These are phyloP conservation scores for Apteryx owenii DNA, from an alignment of 2,113 vertebrate species.

Conservation along the genomic window DNA sequence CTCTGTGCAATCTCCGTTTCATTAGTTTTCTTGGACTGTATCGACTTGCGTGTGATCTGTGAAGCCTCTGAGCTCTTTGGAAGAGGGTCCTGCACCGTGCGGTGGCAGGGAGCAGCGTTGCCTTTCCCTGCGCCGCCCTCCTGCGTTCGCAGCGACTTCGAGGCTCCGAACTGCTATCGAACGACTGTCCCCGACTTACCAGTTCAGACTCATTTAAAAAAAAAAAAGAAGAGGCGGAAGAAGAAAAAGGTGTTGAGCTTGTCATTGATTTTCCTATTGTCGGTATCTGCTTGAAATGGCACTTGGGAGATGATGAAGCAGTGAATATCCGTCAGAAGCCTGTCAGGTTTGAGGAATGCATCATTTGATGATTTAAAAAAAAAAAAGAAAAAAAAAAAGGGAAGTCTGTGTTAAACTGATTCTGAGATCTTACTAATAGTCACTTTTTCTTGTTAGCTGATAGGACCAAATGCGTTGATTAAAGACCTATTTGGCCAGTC, in stretches of 20 bases:
- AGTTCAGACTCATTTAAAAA: background rate
- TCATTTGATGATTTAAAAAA: background rate
- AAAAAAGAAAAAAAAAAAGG: background rate
- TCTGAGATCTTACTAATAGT: background rate
- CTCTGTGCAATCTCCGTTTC: fast-evolving
- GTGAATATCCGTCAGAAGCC: background rate
- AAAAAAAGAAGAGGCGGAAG: background rate
- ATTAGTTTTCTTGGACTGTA: background rate
- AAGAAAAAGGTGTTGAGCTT: background rate
- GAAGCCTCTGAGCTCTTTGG: background rate
- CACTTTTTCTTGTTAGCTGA: background rate
- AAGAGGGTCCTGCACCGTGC: background rate
- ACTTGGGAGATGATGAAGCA: background rate
- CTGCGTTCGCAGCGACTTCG: background rate
- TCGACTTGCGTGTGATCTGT: background rate
- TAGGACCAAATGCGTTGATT: background rate
- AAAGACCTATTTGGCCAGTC: background rate
- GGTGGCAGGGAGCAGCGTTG: background rate
- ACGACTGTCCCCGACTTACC: background rate
- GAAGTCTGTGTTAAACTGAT: background rate
- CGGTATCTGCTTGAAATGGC: background rate
- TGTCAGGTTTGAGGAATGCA: background rate
- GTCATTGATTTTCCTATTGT: background rate
- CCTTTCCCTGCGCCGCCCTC: background rate
- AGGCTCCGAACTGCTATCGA: background rate